Conservation (phyloP, 2,113 vertebrate genomes). For the Ceyx cyanopectus region DNA sequence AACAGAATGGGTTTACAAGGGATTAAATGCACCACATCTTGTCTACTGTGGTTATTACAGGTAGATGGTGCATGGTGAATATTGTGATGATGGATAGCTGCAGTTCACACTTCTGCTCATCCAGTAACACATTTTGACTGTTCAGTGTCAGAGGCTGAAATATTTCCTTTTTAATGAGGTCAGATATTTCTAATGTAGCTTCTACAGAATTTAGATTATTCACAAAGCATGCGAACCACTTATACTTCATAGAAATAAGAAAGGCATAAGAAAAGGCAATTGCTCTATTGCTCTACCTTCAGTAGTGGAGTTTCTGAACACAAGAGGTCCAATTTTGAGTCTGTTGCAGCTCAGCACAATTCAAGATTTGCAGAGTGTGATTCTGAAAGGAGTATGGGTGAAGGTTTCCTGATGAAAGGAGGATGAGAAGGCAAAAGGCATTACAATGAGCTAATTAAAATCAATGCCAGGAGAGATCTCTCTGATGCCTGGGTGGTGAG, state of each 20-base stretch:
- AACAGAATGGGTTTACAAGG: neutral
- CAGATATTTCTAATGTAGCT: neutral
- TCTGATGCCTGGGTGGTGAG: slow-evolving; percentile 57
- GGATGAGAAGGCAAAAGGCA: slow-evolving; percentile 35
- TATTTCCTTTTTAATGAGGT: neutral
- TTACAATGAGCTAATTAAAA: slow-evolving; percentile 60
- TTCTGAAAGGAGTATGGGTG: slow-evolving; percentile 28
- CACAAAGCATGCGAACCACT: neutral
- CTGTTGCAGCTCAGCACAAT: neutral
- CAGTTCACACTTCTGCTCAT: neutral
- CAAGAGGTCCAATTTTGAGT: neutral
- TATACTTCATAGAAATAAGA: neutral
- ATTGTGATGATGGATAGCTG: neutral
- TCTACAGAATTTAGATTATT: neutral
- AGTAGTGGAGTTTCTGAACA: slow-evolving; percentile 20
- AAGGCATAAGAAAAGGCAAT: slow-evolving; percentile 4
- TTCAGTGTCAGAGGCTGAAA: neutral
- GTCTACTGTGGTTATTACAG: neutral
- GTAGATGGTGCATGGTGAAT: neutral
- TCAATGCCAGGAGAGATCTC: neutral
- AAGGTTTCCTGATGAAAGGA: slow-evolving; percentile 43
- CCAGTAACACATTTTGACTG: neutral
- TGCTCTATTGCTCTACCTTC: neutral
- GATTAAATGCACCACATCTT: neutral
- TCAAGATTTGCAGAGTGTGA: neutral